Base-by-base conservation (phyloP, 2,888 invertebrate species). In the Cosmia pyralina region DNA sequence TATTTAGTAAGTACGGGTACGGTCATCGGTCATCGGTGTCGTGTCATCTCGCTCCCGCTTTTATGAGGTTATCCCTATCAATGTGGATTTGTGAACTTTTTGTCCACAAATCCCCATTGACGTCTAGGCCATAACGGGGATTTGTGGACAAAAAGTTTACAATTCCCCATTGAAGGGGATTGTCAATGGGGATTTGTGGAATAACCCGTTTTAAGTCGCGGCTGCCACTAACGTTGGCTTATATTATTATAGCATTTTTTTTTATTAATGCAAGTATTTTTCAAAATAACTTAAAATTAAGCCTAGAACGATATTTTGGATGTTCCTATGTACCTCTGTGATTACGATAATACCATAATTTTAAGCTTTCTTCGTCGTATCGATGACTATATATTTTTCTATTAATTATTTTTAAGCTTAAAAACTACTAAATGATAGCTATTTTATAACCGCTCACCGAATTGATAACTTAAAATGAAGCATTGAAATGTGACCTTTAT, bases 281-380 rank as follows among this genome's bases (percentile, higher is more conserved):
- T 63, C 46, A 48, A 34, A 50, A 50, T 8, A 15, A n/a, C 2
- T 44, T 17, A 52, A n/a, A 70, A n/a, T 22, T 48, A 41, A 57
- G 46, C 15, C 0, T 55, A 34, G 3, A 15, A 34, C 4, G 1
- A 10, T 34, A 19, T 10, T 55, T 69, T 4, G 4, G n/a, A 19
- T 15, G 52, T 71, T 52, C 22, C 44, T 38, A 28, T 28, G 3
- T 28, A 44, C 11, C 7, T 38, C 60, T 60, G 53, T 72, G 60
- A 72, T 73, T 38, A 13, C 8, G n/a, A 28, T 17, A 52, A 41
- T 72, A 38, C 55, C 46, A 38, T 72, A 38, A 7, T 52, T 34
- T 22, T 72, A 72, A 72, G 59, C n/a, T 10, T 10, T 6, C 4
- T 34, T 28, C 28, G 19, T 63, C 46, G 46, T 63, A 63, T 28